Evolutionary conservation across 2,113 vertebrate species (phyloP), one percentile per base, ranked within the genome.

Genomic region (Xiphorhynchus elegans): DNA sequence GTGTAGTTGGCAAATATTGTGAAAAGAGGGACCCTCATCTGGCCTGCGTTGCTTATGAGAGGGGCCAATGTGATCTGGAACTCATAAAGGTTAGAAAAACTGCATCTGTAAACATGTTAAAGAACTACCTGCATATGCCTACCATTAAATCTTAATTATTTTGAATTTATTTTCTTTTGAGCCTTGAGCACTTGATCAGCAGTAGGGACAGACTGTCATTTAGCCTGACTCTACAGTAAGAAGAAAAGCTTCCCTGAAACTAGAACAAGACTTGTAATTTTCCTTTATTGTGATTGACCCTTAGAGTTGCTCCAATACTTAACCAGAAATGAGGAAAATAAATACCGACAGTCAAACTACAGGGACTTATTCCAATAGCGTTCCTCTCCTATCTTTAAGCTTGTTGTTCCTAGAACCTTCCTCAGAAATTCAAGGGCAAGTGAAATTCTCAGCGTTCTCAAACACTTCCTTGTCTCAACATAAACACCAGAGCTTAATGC

Each of bases 21-120:
- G 99, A 99, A 95, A 99, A 99, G 96, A 98, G 99, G 66, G 99
- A 99, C 91, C 99, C 99, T 4, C 99, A 99, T 76, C 88, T 99
- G 88, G 99, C 99, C 87, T 99, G 98, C 2, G 98, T 99, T 64
- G 98, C 99, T 49, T 99, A 99, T 72, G 99, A 99, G 97, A 98
- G 98, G 84, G 99, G 99, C 1, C 98, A 99, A 16, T 99, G 99
- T 97, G 99, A 99, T 95, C 92, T 99, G 94, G 98, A 99, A 19
- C 98, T 99, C 91, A 99, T 99, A 96, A 98, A 99, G 98, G 99
- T 99, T 79, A 75, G 98, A 63, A 79, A 77, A 84, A 58, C 55
- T 82, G n/a, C 23, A 2, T 79, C 86, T 88, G 12, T 84, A 59
- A 89, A 55, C 39, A 7, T 29, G 21, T 42, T 88, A 40, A 72